phyloP scores from a whole-genome alignment of 2,888 invertebrate genomes.

The Drosophila infuscata region DNA sequence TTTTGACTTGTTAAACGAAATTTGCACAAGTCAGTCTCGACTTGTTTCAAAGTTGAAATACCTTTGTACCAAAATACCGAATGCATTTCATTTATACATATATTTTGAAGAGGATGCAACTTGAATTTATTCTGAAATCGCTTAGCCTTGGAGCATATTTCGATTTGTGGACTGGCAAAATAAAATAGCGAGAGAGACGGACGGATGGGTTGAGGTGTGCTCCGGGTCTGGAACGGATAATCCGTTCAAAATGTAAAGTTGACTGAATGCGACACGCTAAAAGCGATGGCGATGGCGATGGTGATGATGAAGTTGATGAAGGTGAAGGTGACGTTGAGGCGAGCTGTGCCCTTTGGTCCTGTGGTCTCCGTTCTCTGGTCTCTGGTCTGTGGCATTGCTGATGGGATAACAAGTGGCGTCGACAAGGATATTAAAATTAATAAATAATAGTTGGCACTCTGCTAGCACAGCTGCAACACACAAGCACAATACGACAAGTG shows the following conservation, averaged over 20 bases:
- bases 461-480: conserved; percentile 17
- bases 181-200: conserved; percentile 1
- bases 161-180: conserved; percentile 39
- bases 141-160: conserved; percentile 43
- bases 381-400: conserved; percentile 33
- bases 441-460: conserved; percentile 50
- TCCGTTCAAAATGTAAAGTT: conserved; percentile 18
- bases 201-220: not conserved
- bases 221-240: not conserved
- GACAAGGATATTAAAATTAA: conserved; percentile 60
- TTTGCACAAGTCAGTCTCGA: not conserved
- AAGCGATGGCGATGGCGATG: not conserved
- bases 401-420: conserved; percentile 45
- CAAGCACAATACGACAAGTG: not conserved
- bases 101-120: conserved; percentile 19
- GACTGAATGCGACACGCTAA: conserved; percentile 12
- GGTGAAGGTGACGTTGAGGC: not conserved
- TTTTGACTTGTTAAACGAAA: not conserved
- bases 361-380: conserved; percentile 11
- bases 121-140: conserved; percentile 24
- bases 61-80: conserved; percentile 16
- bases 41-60: not conserved
- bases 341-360: conserved; percentile 1
- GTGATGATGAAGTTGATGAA: not conserved
- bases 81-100: conserved; percentile 45